Conservation (phyloP, 2,113 vertebrate genomes). For the Tor tambroides region DNA sequence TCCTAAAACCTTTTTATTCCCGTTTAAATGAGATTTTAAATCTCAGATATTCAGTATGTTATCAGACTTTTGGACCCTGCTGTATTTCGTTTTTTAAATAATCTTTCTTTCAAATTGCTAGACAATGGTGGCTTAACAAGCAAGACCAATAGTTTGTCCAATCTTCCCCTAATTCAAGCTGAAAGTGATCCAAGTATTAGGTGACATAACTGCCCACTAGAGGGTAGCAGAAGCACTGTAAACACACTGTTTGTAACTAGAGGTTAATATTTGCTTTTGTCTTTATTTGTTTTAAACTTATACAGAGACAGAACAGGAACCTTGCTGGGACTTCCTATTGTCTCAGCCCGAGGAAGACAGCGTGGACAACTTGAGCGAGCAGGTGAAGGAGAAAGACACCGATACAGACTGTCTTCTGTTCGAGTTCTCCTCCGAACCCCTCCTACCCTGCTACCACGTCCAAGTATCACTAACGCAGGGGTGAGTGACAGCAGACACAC, state of each 20-base stretch:
- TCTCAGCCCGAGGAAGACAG: constrained; percentile 82
- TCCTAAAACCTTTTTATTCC: not conserved
- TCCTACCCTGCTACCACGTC: constrained; percentile 93
- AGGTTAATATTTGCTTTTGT: not conserved
- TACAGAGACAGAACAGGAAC: constrained; percentile 87
- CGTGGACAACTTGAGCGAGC: constrained; percentile 77
- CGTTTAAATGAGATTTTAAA: not conserved
- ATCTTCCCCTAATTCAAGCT: not conserved
- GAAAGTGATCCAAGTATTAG: not conserved
- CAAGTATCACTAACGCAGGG: constrained; percentile 92
- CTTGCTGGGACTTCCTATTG: constrained; percentile 88
- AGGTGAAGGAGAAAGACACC: constrained; percentile 80
- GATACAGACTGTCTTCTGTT: constrained; percentile 88
- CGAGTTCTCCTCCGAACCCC: constrained; percentile 93
- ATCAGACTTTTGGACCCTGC: not conserved
- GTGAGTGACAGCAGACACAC: constrained; percentile 77
- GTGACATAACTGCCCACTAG: constrained; percentile 62
- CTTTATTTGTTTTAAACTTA: not conserved
- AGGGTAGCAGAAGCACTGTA: constrained; percentile 53
- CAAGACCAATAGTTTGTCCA: not conserved
- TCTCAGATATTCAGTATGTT: not conserved
- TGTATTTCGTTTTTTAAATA: not conserved
- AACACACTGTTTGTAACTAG: not conserved
- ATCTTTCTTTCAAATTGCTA: not conserved
- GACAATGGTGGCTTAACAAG: not conserved